Evolutionary conservation across 1,140 invertebrate species (phyloP).

Genomic region (Nixonia krombeini): DNA sequence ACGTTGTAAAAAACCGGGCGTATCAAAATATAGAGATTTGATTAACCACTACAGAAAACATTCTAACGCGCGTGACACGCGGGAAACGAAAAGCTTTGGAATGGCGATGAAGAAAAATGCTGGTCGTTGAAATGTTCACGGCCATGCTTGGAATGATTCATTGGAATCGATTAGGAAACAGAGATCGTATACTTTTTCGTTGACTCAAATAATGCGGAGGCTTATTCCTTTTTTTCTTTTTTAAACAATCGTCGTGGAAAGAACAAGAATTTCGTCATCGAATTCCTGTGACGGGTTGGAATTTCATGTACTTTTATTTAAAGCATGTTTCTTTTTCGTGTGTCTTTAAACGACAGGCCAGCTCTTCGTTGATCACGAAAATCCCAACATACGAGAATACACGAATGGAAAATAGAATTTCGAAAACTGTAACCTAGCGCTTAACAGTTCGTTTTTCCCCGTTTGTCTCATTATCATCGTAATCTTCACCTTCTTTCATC

Average conservation of each 20-base stretch:
- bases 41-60: constrained; percentile 1
- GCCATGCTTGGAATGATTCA: no score
- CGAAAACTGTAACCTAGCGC: constrained; percentile 69
- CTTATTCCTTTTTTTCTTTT: neutral
- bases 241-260: constrained; percentile 1
- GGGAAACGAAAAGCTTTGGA: constrained; percentile 25
- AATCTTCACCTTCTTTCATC: constrained; percentile 27
- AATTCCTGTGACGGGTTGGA: constrained; percentile 7
- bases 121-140: constrained; percentile 32
- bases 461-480: constrained; percentile 34
- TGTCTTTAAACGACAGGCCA: constrained; percentile 69
- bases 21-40: constrained; percentile 46
- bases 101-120: constrained; percentile 18
- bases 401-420: constrained; percentile 71
- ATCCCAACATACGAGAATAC: constrained; percentile 70
- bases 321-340: constrained; percentile 41
- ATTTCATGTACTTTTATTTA: neutral
- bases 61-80: no score
- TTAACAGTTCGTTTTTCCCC: constrained; percentile 65
- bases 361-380: constrained; percentile 72
- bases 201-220: constrained; percentile 36
- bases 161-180: constrained; percentile 23
- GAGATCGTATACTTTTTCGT: constrained; percentile 34
- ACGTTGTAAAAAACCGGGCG: constrained; percentile 40
- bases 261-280: constrained; percentile 15